Base-by-base conservation (phyloP, 1,140 invertebrate species). In the Drosophila neocordata region DNA sequence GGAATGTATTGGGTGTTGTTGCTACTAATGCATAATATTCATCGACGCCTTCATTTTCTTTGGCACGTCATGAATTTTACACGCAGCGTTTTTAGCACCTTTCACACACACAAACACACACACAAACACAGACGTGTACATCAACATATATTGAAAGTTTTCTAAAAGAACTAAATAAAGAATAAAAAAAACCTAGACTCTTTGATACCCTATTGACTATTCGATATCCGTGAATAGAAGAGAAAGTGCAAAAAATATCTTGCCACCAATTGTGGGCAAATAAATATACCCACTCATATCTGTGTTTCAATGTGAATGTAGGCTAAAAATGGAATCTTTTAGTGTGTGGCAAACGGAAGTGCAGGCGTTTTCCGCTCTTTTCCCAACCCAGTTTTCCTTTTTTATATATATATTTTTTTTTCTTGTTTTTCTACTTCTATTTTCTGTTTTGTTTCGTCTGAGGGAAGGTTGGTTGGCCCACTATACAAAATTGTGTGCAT, bases 1-100 rank as follows among this genome's bases (percentile, higher is more conserved):
- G 69, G 51, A 27, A 8, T 12, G 51, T 44, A 62, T 67, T 58
- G 64, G 55, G 35, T 24, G 48, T 15, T 63, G 62, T 35, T 35
- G 60, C 73, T 69, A 66, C 82, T 87, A 87, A 87, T 85, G 78
- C 74, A 87, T 87, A 82, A 78, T 85, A 85, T 85, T 85, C 76
- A 59, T 66, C 77, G 69, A 61, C 80, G 73, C 77, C 81, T 80
- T 78, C 66, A 77, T 80, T 85, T 79, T 44, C 41, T 48, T 18
- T 48, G 41, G 41, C 77, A 85, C 81, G 82, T 74, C 77, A 84
- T 85, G 81, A 85, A 85, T 81, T 87, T 85, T 78, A 70, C 82
- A 80, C 73, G 65, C 73, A 56, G 55, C 37, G 63, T 60, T 51
- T 59, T 65, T 59, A 48, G 12, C 41, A 20, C 7, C 53, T 67